These are phyloP conservation scores for Clarias laeviceps DNA, from an alignment of 2,797 vertebrate genomes.

Conservation along the genomic window DNA sequence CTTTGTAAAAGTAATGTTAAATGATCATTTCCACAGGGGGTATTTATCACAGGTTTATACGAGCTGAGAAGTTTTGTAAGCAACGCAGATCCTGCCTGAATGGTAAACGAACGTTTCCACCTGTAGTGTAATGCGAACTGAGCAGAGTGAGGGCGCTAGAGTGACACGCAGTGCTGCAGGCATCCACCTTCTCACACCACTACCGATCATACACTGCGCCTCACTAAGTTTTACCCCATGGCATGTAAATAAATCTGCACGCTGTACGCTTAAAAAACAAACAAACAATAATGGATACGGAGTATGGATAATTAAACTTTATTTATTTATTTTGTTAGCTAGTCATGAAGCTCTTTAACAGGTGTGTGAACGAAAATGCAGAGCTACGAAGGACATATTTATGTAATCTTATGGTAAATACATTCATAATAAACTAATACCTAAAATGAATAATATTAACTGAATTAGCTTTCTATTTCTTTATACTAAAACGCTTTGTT, in stretches of 20 bases:
- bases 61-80: constrained; percentile 36
- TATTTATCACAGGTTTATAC: constrained; percentile 30
- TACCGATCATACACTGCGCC: constrained; percentile 41
- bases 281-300: constrained; percentile 38
- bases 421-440: neutral
- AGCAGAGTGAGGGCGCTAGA: constrained; percentile 68
- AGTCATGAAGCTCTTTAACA: constrained; percentile 6
- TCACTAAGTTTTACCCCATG: constrained; percentile 45
- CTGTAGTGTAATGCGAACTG: constrained; percentile 51
- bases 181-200: constrained; percentile 49
- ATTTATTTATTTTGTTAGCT: neutral
- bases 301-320: neutral
- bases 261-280: constrained; percentile 30
- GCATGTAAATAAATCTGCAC: constrained; percentile 52
- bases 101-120: constrained; percentile 40
- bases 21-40: constrained; percentile 13
- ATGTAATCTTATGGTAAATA: neutral
- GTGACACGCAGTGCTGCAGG: constrained; percentile 53
- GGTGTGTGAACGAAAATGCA: neutral
- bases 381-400: neutral
- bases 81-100: constrained; percentile 41
- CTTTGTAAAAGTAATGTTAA: constrained; percentile 18
- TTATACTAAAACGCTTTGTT: neutral
- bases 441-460: too few relatives aligned
- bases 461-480: neutral